Percentiles rank a stretch among this genome's conserved stretches.
These are phyloP conservation scores for Prunella fulvescens DNA, from an alignment of 2,113 vertebrate species.

Conservation along the genomic window DNA sequence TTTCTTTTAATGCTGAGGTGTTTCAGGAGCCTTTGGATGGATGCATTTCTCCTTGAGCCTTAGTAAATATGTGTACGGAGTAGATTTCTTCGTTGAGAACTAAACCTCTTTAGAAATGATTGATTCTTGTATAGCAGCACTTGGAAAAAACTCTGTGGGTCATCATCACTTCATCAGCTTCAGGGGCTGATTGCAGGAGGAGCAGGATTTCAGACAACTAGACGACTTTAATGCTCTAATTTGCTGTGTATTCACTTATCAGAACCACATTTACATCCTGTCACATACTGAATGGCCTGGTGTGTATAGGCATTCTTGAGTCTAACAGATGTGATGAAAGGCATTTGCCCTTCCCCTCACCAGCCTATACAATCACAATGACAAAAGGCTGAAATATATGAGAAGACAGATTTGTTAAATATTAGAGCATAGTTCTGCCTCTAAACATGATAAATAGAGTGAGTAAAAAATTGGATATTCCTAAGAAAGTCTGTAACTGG, in stretches of 20 bases:
- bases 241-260: neutral
- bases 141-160: neutral
- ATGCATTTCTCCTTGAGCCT: neutral
- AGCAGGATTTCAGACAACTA: neutral
- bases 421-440: neutral
- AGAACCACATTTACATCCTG: neutral
- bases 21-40: neutral
- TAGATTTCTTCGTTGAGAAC: neutral
- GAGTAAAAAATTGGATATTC: neutral
- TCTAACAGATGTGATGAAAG: neutral
- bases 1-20: neutral
- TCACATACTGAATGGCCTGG: neutral
- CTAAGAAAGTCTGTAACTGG: neutral
- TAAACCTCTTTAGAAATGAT: neutral
- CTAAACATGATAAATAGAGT: neutral
- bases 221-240: neutral
- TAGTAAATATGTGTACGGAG: fast-evolving
- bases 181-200: neutral
- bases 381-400: neutral
- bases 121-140: neutral
- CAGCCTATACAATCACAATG: neutral
- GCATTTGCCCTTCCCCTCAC: neutral
- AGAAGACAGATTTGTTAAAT: neutral
- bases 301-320: neutral
- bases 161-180: neutral